Evolutionary conservation across 2,888 invertebrate species (phyloP), one percentile per base, ranked within the genome.

Genomic region (Argyresthia albistria): DNA sequence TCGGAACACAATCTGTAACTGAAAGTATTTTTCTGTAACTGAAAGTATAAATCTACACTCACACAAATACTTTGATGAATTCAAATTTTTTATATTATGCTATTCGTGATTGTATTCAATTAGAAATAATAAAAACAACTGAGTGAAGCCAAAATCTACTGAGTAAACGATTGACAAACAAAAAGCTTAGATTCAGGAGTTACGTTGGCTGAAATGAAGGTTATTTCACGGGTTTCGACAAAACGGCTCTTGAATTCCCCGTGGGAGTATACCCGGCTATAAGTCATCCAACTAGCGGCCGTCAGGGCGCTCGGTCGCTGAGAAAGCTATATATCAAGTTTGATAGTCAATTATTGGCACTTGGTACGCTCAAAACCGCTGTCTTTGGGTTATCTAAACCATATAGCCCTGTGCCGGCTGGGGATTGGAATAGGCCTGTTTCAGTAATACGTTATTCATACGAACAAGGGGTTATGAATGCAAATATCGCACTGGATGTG

Each of bases 281-380:
- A 82, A 80, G 75, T 83, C 79, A 82, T 76, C 73, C 64, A 74
- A 78, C 76, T 80, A 80, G 78, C 73, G 52, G 73, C 68, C 72
- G 74, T 76, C 73, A 75, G 74, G 66, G 71, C 51, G 25, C 43
- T 36, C 52, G 51, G 50, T 49, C 72, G 66, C 73, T 71, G 65
- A 77, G 77, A 76, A 72, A 74, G 71, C 81, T 73, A 81, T 84
- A 80, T 76, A 80, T 84, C 80, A 84, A 79, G 69, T 82, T 82
- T 81, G 82, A 82, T 83, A 80, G 83, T 83, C 82, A 82, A 83
- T 86, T 84, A 84, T 84, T 80, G 78, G 76, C 77, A 79, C 75
- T 82, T 69, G 76, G 77, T 70, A 70, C 53, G 52, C 75, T 75
- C 61, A 70, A 67, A 78, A 75, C 76, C 70, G 70, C 70, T 73